Percentiles rank a stretch among this genome's conserved stretches.
Conservation (phyloP, 2,797 vertebrate species). For the Sternarchorhynchus goeldii region DNA sequence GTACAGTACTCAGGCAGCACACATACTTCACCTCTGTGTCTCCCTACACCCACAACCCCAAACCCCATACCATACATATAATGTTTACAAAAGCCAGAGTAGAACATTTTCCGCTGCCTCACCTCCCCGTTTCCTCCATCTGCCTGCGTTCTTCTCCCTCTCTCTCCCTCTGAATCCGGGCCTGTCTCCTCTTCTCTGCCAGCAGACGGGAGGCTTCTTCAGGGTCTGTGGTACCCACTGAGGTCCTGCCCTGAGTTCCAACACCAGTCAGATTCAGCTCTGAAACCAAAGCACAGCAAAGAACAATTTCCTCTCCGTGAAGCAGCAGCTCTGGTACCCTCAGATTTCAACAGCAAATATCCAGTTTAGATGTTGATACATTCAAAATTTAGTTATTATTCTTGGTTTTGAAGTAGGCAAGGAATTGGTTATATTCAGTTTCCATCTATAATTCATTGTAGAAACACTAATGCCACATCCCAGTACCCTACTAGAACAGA, state of each 20-base stretch:
- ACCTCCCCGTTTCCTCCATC: slow-evolving; percentile 68
- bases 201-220: slow-evolving; percentile 87
- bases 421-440: too few species aligned
- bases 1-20: background rate
- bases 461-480: too few species aligned
- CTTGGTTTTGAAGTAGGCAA: too few species aligned
- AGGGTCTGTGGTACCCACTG: slow-evolving; percentile 84
- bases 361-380: too few species aligned
- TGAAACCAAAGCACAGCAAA: slow-evolving; percentile 32
- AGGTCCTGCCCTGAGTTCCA: slow-evolving; percentile 62
- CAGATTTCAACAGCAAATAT: background rate
- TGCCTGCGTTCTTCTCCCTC: slow-evolving; percentile 83
- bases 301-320: background rate
- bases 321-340: background rate
- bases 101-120: background rate
- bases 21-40: background rate
- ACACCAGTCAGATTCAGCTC: slow-evolving; percentile 43
- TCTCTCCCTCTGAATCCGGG: slow-evolving; percentile 85
- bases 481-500: too few species aligned
- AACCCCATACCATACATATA: slow-evolving; percentile 56
- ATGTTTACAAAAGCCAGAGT: too few species aligned
- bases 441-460: too few species aligned
- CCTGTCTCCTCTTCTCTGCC: slow-evolving; percentile 86
- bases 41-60: background rate
- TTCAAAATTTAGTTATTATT: too few species aligned